These are phyloP conservation scores for Lordiphosa stackelbergi DNA, from an alignment of 1,140 invertebrate species.

Conservation along the genomic window DNA sequence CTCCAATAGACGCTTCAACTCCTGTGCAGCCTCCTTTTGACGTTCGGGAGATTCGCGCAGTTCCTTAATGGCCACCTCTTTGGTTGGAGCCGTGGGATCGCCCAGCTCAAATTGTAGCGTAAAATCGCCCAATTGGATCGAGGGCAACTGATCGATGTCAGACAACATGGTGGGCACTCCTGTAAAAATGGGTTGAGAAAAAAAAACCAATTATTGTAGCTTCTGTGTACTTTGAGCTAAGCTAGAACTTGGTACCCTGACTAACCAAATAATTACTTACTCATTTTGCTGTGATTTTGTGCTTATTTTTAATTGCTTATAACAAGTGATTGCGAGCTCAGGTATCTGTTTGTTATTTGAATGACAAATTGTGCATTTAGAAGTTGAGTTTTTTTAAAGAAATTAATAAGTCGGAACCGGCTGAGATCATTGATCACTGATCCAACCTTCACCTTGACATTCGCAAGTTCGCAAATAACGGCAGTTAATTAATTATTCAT, in stretches of 20 bases:
- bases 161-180: slow-evolving; percentile 84
- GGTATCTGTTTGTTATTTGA: slow-evolving; percentile 9
- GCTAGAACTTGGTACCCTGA: background rate
- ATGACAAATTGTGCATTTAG: slow-evolving; percentile 35
- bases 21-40: slow-evolving; percentile 80
- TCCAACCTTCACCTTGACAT: slow-evolving; percentile 68
- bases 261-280: slow-evolving; percentile 50
- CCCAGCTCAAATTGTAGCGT: slow-evolving; percentile 84
- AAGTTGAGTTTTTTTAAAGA: slow-evolving; percentile 23
- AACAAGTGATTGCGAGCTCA: slow-evolving; percentile 15
- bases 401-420: slow-evolving; percentile 24
- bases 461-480: slow-evolving; percentile 31
- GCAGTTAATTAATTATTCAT: slow-evolving; percentile 15
- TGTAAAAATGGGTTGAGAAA: slow-evolving; percentile 71
- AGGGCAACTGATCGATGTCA: slow-evolving; percentile 82
- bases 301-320: slow-evolving; percentile 10
- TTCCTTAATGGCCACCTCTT: slow-evolving; percentile 85
- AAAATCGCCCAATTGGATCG: slow-evolving; percentile 83
- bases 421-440: slow-evolving; percentile 29
- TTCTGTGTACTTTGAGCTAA: slow-evolving; percentile 23
- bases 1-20: slow-evolving; percentile 82
- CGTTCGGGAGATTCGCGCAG: slow-evolving; percentile 85
- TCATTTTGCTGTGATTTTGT: slow-evolving; percentile 50
- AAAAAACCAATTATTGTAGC: slow-evolving; percentile 21
- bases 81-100: slow-evolving; percentile 80